Base-by-base conservation (phyloP, 2,888 invertebrate genomes). In the Leucophenga montana region DNA sequence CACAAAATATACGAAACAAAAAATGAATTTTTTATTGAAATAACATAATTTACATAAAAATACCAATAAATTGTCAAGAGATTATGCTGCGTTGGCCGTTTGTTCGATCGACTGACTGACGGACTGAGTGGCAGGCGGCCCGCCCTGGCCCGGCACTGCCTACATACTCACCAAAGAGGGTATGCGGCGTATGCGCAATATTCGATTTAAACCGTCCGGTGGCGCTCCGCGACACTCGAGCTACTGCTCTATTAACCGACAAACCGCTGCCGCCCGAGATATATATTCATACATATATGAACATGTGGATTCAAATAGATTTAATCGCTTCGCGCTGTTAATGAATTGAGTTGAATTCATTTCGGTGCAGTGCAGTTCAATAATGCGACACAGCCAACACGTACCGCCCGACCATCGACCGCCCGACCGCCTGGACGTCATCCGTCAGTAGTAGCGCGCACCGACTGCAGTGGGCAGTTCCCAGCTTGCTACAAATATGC, bases 11-110 rank as follows among this genome's bases (percentile, higher is more conserved):
- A 16, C 27, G n/a, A 31, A 14, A 59, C 31, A 59, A 48, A 64
- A 83, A 81, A 82, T 76, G 73, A 69, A 70, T 82, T 75, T 77
- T 39, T 72, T 75, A 79, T 78, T 78, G 74, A 77, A 82, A 80
- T 78, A 78, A 77, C 77, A 82, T 78, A 83, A 80, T 83, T 82
- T 80, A 82, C 78, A 83, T 80, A 75, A 75, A 79, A 82, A 79
- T 75, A 76, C 74, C 78, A 78, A 80, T 80, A 84, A 77, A 83
- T 77, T 79, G 78, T 74, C 75, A 74, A 73, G 70, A 73, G 78
- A 77, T 77, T 77, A 78, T 73, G 77, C 72, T 72, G 72, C 73
- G 66, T 67, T 61, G 61, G 61, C 27, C 33, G 33, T 16, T 48
- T 50, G 50, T 6, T 18, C 18, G 16, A 16, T 9, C 16, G 27